Evolutionary conservation across 2,113 vertebrate genomes (phyloP).

Genomic region (Callospermophilus lateralis): DNA sequence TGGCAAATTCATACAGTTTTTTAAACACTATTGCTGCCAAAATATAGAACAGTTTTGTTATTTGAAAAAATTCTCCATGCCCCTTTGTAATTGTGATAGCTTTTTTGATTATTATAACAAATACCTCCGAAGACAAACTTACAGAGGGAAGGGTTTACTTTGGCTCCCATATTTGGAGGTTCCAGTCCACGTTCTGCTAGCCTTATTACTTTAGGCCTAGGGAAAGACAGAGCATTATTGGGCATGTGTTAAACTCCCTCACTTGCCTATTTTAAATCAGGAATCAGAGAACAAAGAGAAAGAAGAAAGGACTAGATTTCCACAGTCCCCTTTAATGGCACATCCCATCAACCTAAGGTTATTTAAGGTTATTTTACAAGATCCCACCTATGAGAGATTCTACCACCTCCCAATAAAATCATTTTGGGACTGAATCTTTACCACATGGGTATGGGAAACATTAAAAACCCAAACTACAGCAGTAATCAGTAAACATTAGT

Average conservation of each 20-base stretch:
- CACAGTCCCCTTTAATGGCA: not conserved
- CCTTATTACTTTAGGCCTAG: not conserved
- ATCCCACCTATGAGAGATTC: not conserved
- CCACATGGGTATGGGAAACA: not conserved
- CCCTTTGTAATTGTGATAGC: not conserved
- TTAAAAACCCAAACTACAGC: not conserved
- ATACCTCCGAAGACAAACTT: not conserved
- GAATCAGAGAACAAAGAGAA: not conserved
- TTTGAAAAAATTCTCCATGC: not conserved
- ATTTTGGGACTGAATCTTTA: not conserved
- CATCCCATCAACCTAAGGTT: not conserved
- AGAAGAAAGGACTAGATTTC: not conserved
- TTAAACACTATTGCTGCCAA: not conserved
- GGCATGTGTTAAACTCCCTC: too few species aligned
- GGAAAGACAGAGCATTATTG: fast-evolving
- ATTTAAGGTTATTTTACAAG: not conserved
- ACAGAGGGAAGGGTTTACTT: not conserved
- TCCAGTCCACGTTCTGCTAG: too few species aligned
- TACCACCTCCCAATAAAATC: not conserved
- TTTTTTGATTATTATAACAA: not conserved
- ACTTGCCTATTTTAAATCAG: too few species aligned
- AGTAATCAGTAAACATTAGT: not conserved
- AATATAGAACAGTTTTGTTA: not conserved
- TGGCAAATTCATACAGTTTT: not conserved
- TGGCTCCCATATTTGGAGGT: not conserved